Percentiles rank a stretch among this genome's conserved stretches.
Evolutionary conservation across 1,140 invertebrate species (phyloP).

Genomic region (Theocolax elegans): DNA sequence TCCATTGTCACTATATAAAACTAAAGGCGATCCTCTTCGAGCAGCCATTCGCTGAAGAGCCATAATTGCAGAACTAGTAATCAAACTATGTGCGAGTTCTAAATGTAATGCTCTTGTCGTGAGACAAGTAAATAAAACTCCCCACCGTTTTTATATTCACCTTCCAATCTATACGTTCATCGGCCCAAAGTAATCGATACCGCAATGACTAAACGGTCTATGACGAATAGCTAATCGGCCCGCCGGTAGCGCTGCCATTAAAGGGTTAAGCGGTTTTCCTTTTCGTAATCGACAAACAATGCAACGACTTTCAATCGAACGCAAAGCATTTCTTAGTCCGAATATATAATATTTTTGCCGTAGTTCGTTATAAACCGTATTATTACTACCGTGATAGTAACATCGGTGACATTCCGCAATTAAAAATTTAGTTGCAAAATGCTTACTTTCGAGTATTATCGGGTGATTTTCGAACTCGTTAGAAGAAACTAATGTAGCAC

Average conservation of each 20-base stretch:
- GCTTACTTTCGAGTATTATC: not conserved
- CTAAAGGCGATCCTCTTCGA: constrained; percentile 1
- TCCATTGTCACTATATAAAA: not conserved
- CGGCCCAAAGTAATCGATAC: constrained; percentile 12
- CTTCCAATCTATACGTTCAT: constrained; percentile 1
- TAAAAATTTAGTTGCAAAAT: no score
- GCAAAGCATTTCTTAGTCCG: not conserved
- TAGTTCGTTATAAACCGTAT: constrained; percentile 44
- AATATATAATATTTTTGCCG: constrained; percentile 1
- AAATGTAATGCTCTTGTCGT: constrained; percentile 46
- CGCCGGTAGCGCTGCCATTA: constrained; percentile 45
- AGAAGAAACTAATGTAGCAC: not conserved
- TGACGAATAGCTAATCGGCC: constrained; percentile 47
- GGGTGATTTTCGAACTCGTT: not conserved
- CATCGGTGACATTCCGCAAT: constrained; percentile 1
- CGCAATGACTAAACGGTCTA: not conserved
- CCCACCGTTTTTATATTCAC: no score
- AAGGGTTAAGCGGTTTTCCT: not conserved
- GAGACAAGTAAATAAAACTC: no score
- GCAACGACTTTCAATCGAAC: not conserved
- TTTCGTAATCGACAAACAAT: not conserved
- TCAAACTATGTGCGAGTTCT: constrained; percentile 44
- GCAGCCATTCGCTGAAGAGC: constrained; percentile 46
- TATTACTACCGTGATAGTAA: constrained; percentile 32
- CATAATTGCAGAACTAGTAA: constrained; percentile 45